Percentiles rank a stretch among this genome's conserved stretches.
These are phyloP conservation scores for Apis dorsata DNA, from an alignment of 1,140 invertebrate genomes.

Conservation along the genomic window DNA sequence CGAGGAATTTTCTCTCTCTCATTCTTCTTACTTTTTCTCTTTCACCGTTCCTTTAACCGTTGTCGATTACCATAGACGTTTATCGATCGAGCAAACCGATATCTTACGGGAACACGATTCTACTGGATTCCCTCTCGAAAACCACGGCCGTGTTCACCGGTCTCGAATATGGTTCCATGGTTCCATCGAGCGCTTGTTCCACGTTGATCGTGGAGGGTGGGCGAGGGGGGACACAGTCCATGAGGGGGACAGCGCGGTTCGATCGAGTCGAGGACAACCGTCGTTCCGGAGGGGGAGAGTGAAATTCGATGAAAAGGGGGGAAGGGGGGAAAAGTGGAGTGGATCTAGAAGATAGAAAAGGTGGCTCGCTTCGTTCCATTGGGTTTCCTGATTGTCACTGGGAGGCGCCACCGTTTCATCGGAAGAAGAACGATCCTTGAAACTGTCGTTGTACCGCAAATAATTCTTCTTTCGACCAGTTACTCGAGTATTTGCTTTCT, in stretches of 20 bases:
- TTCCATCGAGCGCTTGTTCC: constrained; percentile 24
- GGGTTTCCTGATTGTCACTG: background rate
- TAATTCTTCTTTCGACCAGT: constrained; percentile 52
- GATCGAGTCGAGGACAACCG: constrained; percentile 30
- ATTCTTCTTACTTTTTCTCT: background rate
- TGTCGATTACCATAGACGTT: constrained; percentile 10
- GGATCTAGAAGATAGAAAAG: background rate
- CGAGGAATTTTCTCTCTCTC: background rate
- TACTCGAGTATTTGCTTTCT: constrained; percentile 6
- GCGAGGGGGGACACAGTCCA: constrained; percentile 11
- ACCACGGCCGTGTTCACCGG: constrained; percentile 25
- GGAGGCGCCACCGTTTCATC: constrained; percentile 61
- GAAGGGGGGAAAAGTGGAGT: background rate
- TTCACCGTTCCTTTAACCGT: background rate
- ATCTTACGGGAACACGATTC: constrained; percentile 30
- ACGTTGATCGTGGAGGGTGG: constrained; percentile 29
- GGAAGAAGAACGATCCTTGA: constrained; percentile 32
- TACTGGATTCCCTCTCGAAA: background rate
- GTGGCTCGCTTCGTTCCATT: background rate
- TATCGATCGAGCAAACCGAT: constrained; percentile 30
- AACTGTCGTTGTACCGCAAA: constrained; percentile 67
- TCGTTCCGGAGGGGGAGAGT: background rate
- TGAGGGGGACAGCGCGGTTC: constrained; percentile 19
- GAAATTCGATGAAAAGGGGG: constrained; percentile 15
- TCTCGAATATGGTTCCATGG: constrained; percentile 39